Evolutionary conservation across 1,140 invertebrate genomes (phyloP).

Genomic region (Drosophila funebris): DNA sequence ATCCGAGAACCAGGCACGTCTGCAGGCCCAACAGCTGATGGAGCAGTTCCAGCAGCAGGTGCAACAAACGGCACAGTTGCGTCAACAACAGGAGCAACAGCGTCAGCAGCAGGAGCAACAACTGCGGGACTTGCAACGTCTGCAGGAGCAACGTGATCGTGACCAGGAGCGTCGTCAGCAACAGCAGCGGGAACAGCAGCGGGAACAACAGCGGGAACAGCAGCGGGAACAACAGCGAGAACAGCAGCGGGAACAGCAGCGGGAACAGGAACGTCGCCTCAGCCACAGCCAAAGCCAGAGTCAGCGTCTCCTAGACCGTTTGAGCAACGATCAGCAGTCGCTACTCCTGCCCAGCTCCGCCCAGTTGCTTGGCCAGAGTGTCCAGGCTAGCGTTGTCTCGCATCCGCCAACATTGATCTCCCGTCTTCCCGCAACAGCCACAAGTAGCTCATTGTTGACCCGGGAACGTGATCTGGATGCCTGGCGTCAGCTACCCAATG

Average conservation of each 20-base stretch:
- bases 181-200: slow-evolving; percentile 23
- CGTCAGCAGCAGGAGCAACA: slow-evolving; percentile 59
- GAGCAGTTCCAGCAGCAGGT: slow-evolving; percentile 81
- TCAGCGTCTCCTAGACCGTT: slow-evolving; percentile 59
- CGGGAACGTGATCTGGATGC: slow-evolving; percentile 63
- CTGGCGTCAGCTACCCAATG: slow-evolving; percentile 64
- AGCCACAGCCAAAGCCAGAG: slow-evolving; percentile 16
- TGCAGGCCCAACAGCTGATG: slow-evolving; percentile 77
- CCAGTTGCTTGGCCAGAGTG: slow-evolving; percentile 56
- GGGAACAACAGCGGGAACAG: slow-evolving; percentile 32
- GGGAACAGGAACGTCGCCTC: slow-evolving; percentile 36
- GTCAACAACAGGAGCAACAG: slow-evolving; percentile 66
- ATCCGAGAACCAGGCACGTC: slow-evolving; percentile 70
- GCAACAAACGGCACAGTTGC: slow-evolving; percentile 67
- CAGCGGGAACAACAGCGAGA: slow-evolving; percentile 63
- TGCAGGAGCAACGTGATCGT: slow-evolving; percentile 49
- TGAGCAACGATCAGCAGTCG: slow-evolving; percentile 57
- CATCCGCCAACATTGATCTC: slow-evolving; percentile 73
- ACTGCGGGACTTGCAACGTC: slow-evolving; percentile 54
- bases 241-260: slow-evolving; percentile 43
- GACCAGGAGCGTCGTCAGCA: slow-evolving; percentile 43
- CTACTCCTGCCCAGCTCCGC: slow-evolving; percentile 59
- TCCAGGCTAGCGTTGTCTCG: slow-evolving; percentile 71
- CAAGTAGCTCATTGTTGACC: slow-evolving; percentile 35
- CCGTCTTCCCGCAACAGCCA: slow-evolving; percentile 35